Evolutionary conservation across 2,888 invertebrate genomes (phyloP), one percentile per base, ranked within the genome.

Genomic region (Sphaerophoria rueppellii): DNA sequence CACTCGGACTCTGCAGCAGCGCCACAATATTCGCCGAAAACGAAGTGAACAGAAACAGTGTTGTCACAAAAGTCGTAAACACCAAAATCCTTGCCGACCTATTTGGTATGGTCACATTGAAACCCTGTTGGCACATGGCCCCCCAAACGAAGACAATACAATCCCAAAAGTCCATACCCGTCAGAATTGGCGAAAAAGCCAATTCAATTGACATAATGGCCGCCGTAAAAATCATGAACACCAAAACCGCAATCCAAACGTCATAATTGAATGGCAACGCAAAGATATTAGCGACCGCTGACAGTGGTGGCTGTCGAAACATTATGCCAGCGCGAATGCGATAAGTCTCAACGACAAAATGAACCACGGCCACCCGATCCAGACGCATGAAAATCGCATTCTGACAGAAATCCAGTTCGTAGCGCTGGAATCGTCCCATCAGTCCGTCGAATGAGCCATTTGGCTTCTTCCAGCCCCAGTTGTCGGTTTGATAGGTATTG

Each of bases 11-110:
- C 90, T 94, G 94, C 87, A 95, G 91, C 79, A 95, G 91, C 12
- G 94, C 93, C 85, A 95, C 94, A 86, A 95, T 93, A 90, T 94
- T 94, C 32, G 94, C 94, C n/a, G 94, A 94, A 90, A 94, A 95
- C 0, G 94, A 93, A 4, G 94, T 95, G 89, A 94, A 94, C 40
- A 93, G 89, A 89, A 94, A 94, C 60, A 94, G 89, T 0, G 94
- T 92, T 0, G 93, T 91, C 63, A 94, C 90, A 87, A 94, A 92
- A 63, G 93, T 92, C 72, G 93, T 92, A 87, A 94, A 93, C 87
- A 94, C 92, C 61, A 93, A 92, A 81, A 94, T 89, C 7, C 94
- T 92, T 0, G 92, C 93, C 2, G 94, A 93, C 58, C 91, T 88
- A 88, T 93, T 91, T 12, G 89, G 88, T 4, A 94, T 93, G 0